Percentiles rank a stretch among this genome's conserved stretches.
Conservation (phyloP, 2,113 vertebrate species). For the Bubo scandiacus region DNA sequence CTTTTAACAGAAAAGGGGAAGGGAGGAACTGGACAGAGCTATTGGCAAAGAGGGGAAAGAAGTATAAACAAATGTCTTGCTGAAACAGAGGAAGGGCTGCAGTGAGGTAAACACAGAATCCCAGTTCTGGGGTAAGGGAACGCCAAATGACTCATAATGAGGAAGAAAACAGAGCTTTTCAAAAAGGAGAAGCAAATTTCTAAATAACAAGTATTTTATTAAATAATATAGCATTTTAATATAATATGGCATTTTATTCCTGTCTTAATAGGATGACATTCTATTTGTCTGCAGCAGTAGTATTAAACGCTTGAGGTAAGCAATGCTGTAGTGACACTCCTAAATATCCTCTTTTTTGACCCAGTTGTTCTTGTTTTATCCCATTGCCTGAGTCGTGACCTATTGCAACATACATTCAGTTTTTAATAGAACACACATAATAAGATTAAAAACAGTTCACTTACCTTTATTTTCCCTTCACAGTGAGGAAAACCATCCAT, state of each 20-base stretch:
- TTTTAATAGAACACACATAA: not conserved
- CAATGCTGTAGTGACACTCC: not conserved
- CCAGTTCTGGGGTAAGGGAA: not conserved
- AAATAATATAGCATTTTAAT: not conserved
- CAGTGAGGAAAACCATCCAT: constrained; percentile 99
- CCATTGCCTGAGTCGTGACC: not conserved
- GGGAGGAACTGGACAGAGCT: not conserved
- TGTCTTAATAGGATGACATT: not conserved
- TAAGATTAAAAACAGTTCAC: not conserved
- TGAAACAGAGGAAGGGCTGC: not conserved
- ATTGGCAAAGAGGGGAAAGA: not conserved
- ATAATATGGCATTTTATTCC: not conserved
- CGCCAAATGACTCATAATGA: not conserved
- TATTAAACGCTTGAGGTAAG: not conserved
- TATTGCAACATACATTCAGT: not conserved
- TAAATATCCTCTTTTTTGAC: not conserved
- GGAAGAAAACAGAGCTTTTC: not conserved
- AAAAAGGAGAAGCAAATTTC: not conserved
- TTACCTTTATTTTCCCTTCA: constrained; percentile 95
- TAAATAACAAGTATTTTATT: not conserved
- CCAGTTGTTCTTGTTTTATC: not conserved
- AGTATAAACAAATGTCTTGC: not conserved
- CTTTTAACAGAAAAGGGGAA: not conserved
- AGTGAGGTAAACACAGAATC: not conserved
- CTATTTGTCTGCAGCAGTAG: not conserved